A percentile compares a stretch with the other conserved stretches of the same genome.
These are phyloP conservation scores for Galbula dea DNA, from an alignment of 2,113 vertebrate genomes.

Conservation along the genomic window DNA sequence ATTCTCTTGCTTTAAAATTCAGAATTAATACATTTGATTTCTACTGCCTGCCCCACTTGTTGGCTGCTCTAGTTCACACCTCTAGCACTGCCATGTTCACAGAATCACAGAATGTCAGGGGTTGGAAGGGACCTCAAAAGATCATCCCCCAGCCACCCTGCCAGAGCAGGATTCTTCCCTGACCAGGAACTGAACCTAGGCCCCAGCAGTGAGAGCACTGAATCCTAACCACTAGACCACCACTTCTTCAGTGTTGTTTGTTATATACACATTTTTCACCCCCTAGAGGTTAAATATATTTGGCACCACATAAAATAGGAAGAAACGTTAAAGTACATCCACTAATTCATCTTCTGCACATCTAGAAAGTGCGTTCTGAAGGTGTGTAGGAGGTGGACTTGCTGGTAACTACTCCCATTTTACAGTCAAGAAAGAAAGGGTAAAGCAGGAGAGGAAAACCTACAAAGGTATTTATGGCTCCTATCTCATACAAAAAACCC, in stretches of 20 bases:
- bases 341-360: background rate
- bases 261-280: background rate
- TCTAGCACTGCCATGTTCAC: no score
- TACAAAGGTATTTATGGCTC: background rate
- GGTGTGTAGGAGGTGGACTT: background rate
- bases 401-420: background rate
- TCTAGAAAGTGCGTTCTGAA: background rate
- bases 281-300: background rate
- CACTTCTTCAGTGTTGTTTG: no score
- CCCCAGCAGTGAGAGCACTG: no score
- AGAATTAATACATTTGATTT: background rate
- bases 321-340: background rate
- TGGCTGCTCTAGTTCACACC: background rate
- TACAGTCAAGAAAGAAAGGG: background rate
- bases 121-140: no score
- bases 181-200: no score
- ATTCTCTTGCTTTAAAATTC: background rate
- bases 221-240: no score
- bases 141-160: no score
- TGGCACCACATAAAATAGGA: background rate
- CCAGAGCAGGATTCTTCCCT: no score
- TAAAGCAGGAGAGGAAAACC: background rate
- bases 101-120: no score
- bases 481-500: background rate
- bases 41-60: background rate